phyloP scores from a whole-genome alignment of 2,797 vertebrate species.

The Platalea minor region DNA sequence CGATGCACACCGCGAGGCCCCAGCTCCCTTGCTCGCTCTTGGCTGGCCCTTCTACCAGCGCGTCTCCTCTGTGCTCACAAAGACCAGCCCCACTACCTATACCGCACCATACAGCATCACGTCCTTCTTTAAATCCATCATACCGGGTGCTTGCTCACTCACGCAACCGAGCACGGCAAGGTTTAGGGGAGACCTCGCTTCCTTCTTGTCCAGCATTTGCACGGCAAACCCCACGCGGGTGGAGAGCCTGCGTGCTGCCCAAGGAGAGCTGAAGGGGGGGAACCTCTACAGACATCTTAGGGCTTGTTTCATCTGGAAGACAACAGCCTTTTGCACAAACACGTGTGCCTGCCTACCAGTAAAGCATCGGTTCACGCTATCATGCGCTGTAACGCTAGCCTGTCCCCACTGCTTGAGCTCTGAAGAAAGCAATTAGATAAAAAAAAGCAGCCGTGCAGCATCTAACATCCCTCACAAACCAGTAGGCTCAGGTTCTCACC shows the following conservation, averaged over 20 bases:
- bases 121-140: background rate
- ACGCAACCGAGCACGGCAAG: background rate
- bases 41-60: background rate
- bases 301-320: background rate
- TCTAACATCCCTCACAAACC: background rate
- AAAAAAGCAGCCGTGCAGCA: background rate
- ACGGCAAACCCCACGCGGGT: background rate
- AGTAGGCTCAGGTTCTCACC: background rate
- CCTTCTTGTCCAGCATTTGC: rapidly evolving
- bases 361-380: background rate
- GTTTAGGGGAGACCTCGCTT: background rate
- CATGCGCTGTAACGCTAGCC: rapidly evolving
- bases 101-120: background rate
- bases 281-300: background rate
- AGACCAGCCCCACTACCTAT: rapidly evolving
- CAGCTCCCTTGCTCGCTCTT: background rate
- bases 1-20: rapidly evolving
- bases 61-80: background rate
- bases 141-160: background rate
- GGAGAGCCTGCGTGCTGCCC: background rate
- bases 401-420: background rate
- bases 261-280: background rate
- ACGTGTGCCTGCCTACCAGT: no score
- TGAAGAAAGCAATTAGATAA: background rate
- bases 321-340: no score